Evolutionary conservation across 2,113 vertebrate genomes (phyloP).

Genomic region (Mionectes macconnelli): DNA sequence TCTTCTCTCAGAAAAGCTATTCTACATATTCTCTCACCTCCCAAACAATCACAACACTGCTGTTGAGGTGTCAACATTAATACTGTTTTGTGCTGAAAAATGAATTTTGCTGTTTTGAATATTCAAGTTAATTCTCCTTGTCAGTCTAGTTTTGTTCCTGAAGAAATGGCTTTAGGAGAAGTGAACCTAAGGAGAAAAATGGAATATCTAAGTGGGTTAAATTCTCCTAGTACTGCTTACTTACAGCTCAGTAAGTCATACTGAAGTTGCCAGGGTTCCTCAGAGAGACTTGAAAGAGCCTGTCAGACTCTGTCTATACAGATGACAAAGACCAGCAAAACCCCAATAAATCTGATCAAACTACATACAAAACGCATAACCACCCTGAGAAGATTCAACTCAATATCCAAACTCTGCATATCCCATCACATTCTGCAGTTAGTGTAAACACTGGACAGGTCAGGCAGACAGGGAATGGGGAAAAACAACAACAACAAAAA

Average conservation of each 20-base stretch:
- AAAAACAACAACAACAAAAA: accelerated
- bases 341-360: not conserved
- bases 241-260: not conserved
- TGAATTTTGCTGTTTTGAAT: not conserved
- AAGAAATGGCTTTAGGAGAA: not conserved
- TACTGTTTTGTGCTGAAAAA: not conserved
- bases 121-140: not conserved
- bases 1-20: not conserved
- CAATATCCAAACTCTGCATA: not conserved
- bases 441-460: not conserved
- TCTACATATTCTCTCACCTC: not conserved
- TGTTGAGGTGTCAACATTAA: not conserved
- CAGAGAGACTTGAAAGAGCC: not conserved
- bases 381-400: not conserved
- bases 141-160: not conserved
- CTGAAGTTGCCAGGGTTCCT: not conserved
- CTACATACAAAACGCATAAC: not conserved
- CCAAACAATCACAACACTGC: not conserved
- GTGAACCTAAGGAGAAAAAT: not conserved
- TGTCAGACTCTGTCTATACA: not conserved
- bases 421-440: not conserved
- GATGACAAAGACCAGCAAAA: not conserved
- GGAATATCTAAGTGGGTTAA: not conserved
- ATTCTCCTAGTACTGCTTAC: not conserved
- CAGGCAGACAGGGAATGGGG: not conserved